These are phyloP conservation scores for Nebria brevicollis DNA, from an alignment of 2,888 invertebrate genomes.

Conservation along the genomic window DNA sequence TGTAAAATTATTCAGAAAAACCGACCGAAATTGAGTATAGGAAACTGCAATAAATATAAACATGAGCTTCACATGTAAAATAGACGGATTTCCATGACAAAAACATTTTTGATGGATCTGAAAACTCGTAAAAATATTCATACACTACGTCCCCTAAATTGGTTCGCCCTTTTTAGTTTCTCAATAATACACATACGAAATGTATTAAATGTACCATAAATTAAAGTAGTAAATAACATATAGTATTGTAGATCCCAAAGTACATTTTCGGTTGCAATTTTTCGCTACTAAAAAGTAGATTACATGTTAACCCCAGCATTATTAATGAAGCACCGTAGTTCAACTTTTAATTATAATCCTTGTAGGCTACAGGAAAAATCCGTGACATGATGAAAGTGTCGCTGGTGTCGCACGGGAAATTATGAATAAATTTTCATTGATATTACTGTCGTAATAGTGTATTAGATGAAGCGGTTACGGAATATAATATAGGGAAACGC, in stretches of 20 bases:
- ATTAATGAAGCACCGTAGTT: conserved; percentile 25
- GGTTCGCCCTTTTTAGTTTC: neutral
- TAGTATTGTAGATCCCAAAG: too few relatives aligned
- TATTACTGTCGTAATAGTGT: conserved; percentile 42
- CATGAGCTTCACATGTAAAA: neutral
- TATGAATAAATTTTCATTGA: conserved; percentile 45
- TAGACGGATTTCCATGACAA: neutral
- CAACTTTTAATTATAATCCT: conserved; percentile 38
- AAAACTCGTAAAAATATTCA: neutral
- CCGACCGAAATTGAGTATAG: neutral
- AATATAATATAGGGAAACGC: neutral
- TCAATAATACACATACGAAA: neutral
- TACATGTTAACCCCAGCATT: neutral
- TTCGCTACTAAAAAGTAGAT: neutral
- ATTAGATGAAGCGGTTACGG: conserved; percentile 35
- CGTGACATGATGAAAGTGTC: conserved; percentile 2
- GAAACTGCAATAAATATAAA: neutral
- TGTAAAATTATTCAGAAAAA: neutral
- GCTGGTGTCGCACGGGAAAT: conserved; percentile 39
- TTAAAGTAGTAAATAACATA: too few relatives aligned
- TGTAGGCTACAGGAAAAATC: conserved; percentile 19
- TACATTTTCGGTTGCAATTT: too few relatives aligned
- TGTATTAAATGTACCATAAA: neutral
- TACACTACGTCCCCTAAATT: neutral
- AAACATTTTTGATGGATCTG: neutral